A percentile compares a stretch with the other conserved stretches of the same genome.
Evolutionary conservation across 2,113 vertebrate genomes (phyloP).

Genomic region (Triplophysa dalaica): DNA sequence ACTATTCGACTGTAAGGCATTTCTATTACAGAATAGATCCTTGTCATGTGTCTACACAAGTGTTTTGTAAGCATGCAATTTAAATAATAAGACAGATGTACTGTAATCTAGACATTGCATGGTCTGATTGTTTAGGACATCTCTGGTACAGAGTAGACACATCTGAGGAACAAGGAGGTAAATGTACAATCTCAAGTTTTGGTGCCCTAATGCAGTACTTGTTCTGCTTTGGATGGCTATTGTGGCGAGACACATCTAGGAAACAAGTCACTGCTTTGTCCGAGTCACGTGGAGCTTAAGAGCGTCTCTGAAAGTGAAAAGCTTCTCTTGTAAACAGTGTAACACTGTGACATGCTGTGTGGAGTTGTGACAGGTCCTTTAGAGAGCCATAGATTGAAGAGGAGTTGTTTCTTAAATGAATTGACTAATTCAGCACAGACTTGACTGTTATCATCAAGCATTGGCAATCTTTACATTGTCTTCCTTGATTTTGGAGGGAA

Average conservation of each 20-base stretch:
- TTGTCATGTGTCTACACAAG: neutral
- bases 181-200: neutral
- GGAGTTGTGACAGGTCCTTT: conserved; percentile 37
- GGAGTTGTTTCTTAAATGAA: conserved; percentile 7
- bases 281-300: neutral
- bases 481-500: too few species aligned
- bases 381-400: conserved; percentile 17
- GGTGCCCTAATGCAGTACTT: conserved; percentile 51
- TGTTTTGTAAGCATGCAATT: neutral
- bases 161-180: neutral
- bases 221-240: conserved; percentile 46
- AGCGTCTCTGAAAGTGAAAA: conserved; percentile 40
- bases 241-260: conserved; percentile 58
- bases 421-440: neutral
- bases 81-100: neutral
- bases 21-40: neutral
- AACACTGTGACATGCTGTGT: conserved; percentile 40
- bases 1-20: neutral
- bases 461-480: too few species aligned
- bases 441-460: neutral
- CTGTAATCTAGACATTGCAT: neutral
- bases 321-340: conserved; percentile 33
- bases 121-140: too few species aligned
- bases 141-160: too few species aligned
- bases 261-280: conserved; percentile 56